phyloP scores from a whole-genome alignment of 1,140 invertebrate species.

The Linepithema humile region DNA sequence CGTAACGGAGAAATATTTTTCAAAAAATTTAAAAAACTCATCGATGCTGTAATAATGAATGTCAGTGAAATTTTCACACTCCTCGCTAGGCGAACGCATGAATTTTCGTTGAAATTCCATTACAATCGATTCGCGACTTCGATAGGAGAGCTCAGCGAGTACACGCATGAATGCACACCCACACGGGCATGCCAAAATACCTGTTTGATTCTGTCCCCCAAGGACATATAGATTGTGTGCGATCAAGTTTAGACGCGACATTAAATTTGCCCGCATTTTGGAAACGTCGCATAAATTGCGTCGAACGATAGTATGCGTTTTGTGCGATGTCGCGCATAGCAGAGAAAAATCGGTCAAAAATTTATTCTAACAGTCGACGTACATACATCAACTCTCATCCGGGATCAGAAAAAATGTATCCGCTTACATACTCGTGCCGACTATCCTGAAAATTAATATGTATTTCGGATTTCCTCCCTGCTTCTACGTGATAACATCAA shows the following conservation, averaged over 20 bases:
- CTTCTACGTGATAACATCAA: background rate
- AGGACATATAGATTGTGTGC: conserved; percentile 15
- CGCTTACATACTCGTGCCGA: background rate
- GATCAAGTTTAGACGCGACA: conserved; percentile 35
- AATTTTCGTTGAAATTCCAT: conserved; percentile 46
- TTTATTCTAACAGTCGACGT: conserved; percentile 5
- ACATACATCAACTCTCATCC: background rate
- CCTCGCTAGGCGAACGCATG: background rate
- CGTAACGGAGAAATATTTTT: conserved; percentile 12
- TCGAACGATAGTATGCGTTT: background rate
- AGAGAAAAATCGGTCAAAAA: background rate
- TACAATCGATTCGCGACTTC: conserved; percentile 39
- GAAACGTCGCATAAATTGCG: background rate
- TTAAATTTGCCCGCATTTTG: conserved; percentile 13
- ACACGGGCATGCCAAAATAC: conserved; percentile 26
- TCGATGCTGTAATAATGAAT: conserved; percentile 40
- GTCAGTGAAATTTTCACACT: conserved; percentile 33
- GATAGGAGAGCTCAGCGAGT: background rate
- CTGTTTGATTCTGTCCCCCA: conserved; percentile 44
- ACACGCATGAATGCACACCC: conserved; percentile 14
- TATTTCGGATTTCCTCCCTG: background rate
- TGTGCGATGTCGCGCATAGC: background rate
- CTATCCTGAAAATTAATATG: conserved; percentile 16
- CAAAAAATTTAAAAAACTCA: conserved; percentile 21
- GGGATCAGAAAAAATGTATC: background rate